phyloP scores from a whole-genome alignment of 1,140 invertebrate species.

The Leptoteleia sp. region DNA sequence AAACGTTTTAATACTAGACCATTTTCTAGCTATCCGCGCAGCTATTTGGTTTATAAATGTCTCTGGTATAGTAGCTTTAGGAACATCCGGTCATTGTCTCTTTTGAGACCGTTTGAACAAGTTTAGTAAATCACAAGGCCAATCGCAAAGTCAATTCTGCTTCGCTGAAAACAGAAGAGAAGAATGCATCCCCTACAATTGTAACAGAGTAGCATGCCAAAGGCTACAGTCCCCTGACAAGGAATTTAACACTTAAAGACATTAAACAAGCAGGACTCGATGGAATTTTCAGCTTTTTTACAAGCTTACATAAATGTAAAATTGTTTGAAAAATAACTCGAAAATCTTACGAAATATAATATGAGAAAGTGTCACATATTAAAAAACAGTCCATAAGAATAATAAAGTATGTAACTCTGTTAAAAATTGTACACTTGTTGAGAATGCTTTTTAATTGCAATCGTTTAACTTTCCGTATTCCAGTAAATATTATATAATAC shows the following conservation, averaged over 20 bases:
- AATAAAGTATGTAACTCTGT: too few species aligned
- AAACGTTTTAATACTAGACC: too few species aligned
- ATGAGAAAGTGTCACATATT: too few species aligned
- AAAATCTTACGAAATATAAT: too few species aligned
- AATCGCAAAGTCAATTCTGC: conserved; percentile 53
- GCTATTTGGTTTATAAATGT: too few species aligned
- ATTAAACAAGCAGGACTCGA: conserved; percentile 17
- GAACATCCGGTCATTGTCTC: conserved; percentile 19
- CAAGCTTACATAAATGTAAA: background rate
- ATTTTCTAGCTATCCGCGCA: too few species aligned
- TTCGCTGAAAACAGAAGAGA: conserved; percentile 21
- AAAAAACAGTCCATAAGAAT: too few species aligned
- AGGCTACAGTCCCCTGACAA: conserved; percentile 19
- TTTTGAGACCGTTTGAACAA: conserved; percentile 30
- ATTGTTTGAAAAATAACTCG: conserved; percentile 22
- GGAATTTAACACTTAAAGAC: conserved; percentile 45
- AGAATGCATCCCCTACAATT: conserved; percentile 24
- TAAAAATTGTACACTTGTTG: too few species aligned
- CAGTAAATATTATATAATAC: too few species aligned
- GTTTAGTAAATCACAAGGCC: conserved; percentile 37
- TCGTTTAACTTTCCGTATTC: too few species aligned
- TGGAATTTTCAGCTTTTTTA: conserved; percentile 26
- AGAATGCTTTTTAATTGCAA: background rate
- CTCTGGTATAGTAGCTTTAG: too few species aligned
- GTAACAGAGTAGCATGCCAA: conserved; percentile 20